A percentile compares a stretch with the other conserved stretches of the same genome.
These are phyloP conservation scores for Calliopum simillimum DNA, from an alignment of 2,888 invertebrate genomes.

Conservation along the genomic window DNA sequence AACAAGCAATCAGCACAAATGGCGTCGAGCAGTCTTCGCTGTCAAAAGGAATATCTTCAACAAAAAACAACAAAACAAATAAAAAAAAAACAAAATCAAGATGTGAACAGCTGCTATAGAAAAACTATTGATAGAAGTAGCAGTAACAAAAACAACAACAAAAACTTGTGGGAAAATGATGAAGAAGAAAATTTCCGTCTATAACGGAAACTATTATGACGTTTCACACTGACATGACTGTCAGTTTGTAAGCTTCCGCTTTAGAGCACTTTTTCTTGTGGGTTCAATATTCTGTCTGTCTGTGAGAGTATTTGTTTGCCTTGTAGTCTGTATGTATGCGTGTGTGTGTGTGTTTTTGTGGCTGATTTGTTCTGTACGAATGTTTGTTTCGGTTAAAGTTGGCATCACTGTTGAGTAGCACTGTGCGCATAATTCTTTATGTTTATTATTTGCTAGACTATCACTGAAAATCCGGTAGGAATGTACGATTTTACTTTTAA, in stretches of 20 bases:
- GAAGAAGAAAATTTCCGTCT: conserved; percentile 36
- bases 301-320: no score
- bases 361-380: no score
- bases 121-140: neutral
- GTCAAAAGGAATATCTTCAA: neutral
- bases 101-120: neutral
- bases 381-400: no score
- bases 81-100: neutral
- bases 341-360: no score
- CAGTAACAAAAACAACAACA: conserved; percentile 5
- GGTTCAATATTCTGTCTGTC: no score
- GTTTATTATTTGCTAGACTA: no score
- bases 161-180: neutral
- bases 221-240: conserved; percentile 28
- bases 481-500: no score
- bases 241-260: conserved; percentile 23
- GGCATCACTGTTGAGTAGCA: no score
- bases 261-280: neutral
- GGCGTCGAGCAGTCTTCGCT: no score
- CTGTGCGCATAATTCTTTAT: no score
- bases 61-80: neutral
- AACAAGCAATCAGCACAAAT: neutral
- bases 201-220: conserved; percentile 40
- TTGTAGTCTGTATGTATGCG: no score
- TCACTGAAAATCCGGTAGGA: no score